Evolutionary conservation across 1,140 invertebrate genomes (phyloP).

Genomic region (Drosophila melanica): DNA sequence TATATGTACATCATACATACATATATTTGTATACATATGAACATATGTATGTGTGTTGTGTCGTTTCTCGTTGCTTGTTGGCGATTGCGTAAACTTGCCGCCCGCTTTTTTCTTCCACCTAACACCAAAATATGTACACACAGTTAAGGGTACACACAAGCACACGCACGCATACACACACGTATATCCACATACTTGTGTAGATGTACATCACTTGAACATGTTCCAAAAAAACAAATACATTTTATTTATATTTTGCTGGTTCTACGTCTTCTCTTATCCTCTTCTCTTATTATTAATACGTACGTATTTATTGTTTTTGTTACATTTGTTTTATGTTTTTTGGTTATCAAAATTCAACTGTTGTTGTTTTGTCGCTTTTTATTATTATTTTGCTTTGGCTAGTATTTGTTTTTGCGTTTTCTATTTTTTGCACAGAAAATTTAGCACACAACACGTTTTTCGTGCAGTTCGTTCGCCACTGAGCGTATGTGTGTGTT

Average conservation of each 20-base stretch:
- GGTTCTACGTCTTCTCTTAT: slow-evolving; percentile 21
- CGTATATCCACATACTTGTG: slow-evolving; percentile 5
- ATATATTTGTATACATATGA: slow-evolving; percentile 20
- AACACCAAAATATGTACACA: slow-evolving; percentile 80
- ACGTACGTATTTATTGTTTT: slow-evolving; percentile 42
- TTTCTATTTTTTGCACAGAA: slow-evolving; percentile 57
- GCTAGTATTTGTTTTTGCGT: slow-evolving; percentile 65
- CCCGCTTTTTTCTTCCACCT: slow-evolving; percentile 80
- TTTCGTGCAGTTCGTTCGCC: slow-evolving; percentile 55
- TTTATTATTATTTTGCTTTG: slow-evolving; percentile 59
- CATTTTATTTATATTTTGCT: slow-evolving; percentile 54
- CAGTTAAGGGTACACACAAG: slow-evolving; percentile 61
- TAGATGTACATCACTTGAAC: slow-evolving; percentile 47
- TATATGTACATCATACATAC: slow-evolving; percentile 35
- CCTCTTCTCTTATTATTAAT: slow-evolving; percentile 20
- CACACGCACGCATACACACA: slow-evolving; percentile 23
- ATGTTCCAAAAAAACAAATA: slow-evolving; percentile 73
- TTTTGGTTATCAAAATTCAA: slow-evolving; percentile 69
- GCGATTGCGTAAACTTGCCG: slow-evolving; percentile 81
- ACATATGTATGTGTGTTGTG: slow-evolving; percentile 17
- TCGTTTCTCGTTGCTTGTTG: slow-evolving; percentile 49
- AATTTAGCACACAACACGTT: slow-evolving; percentile 76
- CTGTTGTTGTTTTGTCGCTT: slow-evolving; percentile 68
- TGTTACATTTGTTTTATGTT: slow-evolving; percentile 57
- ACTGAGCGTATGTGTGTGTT: slow-evolving; percentile 33